Percentiles rank a stretch among this genome's conserved stretches.
phyloP scores from a whole-genome alignment of 2,797 vertebrate species.

The Ataeniobius toweri region DNA sequence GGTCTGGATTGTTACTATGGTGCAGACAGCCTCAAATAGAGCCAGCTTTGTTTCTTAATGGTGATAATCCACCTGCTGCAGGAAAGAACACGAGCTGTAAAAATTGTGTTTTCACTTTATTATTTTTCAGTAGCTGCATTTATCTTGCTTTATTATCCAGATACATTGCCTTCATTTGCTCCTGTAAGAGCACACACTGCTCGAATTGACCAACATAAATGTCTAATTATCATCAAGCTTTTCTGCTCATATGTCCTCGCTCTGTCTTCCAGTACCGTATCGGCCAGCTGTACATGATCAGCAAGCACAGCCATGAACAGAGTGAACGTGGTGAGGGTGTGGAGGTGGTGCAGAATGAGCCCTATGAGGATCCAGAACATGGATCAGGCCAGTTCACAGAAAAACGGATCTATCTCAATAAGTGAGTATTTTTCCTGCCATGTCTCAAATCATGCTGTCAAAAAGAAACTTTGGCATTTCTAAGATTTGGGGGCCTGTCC shows the following conservation, averaged over 20 bases:
- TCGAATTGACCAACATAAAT: neutral
- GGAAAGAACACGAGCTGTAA: slow-evolving; percentile 22
- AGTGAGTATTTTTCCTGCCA: slow-evolving; percentile 75
- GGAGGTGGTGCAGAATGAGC: slow-evolving; percentile 96
- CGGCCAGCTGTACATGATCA: slow-evolving; percentile 99
- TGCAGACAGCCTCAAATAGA: slow-evolving; percentile 49
- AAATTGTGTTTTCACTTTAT: slow-evolving; percentile 45
- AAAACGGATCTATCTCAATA: slow-evolving; percentile 97
- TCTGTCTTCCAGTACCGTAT: slow-evolving; percentile 89
- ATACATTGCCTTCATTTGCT: neutral
- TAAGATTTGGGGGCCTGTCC: neutral
- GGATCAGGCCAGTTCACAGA: slow-evolving; percentile 95
- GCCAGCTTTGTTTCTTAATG: slow-evolving; percentile 23
- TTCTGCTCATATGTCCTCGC: slow-evolving; percentile 39
- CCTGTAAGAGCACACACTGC: neutral
- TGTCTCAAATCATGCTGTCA: neutral
- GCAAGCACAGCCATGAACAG: slow-evolving; percentile 97
- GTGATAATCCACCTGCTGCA: slow-evolving; percentile 36
- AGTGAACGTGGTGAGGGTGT: slow-evolving; percentile 96
- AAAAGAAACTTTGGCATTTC: neutral
- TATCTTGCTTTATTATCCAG: slow-evolving; percentile 28
- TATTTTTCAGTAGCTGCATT: slow-evolving; percentile 43
- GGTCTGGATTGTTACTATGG: slow-evolving; percentile 36
- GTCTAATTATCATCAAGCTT: neutral
- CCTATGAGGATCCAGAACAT: slow-evolving; percentile 91